Percentiles rank a stretch among this genome's conserved stretches.
These are phyloP conservation scores for Eidolon helvum DNA, from an alignment of 2,113 vertebrate genomes.

Conservation along the genomic window DNA sequence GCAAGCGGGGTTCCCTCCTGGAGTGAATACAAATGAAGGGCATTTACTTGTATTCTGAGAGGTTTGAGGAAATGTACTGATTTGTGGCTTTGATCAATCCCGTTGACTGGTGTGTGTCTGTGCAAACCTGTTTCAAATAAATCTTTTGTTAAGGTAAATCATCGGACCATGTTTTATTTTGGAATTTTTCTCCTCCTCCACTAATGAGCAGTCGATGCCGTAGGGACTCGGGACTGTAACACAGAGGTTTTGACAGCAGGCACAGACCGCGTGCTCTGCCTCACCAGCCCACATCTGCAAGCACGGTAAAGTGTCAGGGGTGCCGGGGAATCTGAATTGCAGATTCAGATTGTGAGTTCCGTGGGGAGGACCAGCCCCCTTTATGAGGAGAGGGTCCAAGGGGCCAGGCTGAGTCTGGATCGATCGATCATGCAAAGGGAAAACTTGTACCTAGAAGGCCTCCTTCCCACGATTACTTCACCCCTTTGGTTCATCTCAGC, in stretches of 20 bases:
- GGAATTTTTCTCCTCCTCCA: background rate
- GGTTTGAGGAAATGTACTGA: slow-evolving; percentile 68
- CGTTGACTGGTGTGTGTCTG: slow-evolving; percentile 81
- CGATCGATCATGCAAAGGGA: background rate
- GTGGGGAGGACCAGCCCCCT: background rate
- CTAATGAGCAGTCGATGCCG: background rate
- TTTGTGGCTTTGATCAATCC: slow-evolving; percentile 79
- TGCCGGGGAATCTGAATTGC: background rate
- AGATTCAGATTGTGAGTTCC: background rate
- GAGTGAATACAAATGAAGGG: slow-evolving; percentile 79
- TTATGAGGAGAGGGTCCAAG: background rate
- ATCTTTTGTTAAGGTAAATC: slow-evolving; percentile 80
- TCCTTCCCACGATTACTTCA: background rate
- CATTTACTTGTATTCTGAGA: slow-evolving; percentile 76
- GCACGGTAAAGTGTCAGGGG: accelerated
- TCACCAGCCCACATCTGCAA: background rate
- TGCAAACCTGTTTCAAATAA: slow-evolving; percentile 83
- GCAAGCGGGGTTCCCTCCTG: slow-evolving; percentile 75
- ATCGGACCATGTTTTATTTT: background rate
- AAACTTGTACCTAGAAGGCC: background rate
- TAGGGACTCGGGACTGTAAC: background rate
- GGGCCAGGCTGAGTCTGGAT: background rate
- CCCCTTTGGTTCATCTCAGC: background rate
- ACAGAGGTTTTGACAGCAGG: background rate
- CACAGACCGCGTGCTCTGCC: background rate